Base-by-base conservation (phyloP, 2,113 vertebrate species). In the Anas platyrhynchos region DNA sequence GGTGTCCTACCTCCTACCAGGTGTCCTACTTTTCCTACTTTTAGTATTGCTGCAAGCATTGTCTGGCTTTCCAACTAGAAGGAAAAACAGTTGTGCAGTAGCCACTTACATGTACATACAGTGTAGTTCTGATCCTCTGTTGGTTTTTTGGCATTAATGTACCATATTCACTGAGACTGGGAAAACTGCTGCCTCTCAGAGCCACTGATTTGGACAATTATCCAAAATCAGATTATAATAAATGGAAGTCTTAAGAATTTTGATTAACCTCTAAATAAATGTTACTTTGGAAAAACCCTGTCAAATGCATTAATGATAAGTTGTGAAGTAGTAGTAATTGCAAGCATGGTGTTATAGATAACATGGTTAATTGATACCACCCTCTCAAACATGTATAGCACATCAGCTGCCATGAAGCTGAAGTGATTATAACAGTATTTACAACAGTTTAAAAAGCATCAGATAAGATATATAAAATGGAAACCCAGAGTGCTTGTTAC, bases 231-330 rank as follows among this genome's bases (percentile, higher is more conserved):
- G 90, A 96, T 98, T 97, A 97, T 97, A 97, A 97, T 97, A 97
- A 98, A 97, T 82, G 21, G 31, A 88, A 92, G 86, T 94, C 89
- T 96, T 91, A 93, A 94, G 85, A 96, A 97, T 98, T 97, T 97
- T 98, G 95, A 97, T 98, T 97, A 98, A 97, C 94, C 91, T 98
- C 96, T 97, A 96, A 97, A 97, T 97, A 97, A 98, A 93, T 95
- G 89, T 97, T 97, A 94, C 95, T 97, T 97, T 96, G 65, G 79
- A 78, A 96, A 96, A 96, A 92, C 82, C 80, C 89, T 88, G 91
- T 94, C 89, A 97, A 97, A 97, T 95, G 83, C 86, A 95, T 97
- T 98, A 97, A 96, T 97, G 94, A 96, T 96, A 97, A 97, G 95
- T 96, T 95, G 48, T 95, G 93, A 96, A 97, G 91, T 92, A 93